Conservation (phyloP, 2,113 vertebrate species). For the Hippocampus mohnikei region DNA sequence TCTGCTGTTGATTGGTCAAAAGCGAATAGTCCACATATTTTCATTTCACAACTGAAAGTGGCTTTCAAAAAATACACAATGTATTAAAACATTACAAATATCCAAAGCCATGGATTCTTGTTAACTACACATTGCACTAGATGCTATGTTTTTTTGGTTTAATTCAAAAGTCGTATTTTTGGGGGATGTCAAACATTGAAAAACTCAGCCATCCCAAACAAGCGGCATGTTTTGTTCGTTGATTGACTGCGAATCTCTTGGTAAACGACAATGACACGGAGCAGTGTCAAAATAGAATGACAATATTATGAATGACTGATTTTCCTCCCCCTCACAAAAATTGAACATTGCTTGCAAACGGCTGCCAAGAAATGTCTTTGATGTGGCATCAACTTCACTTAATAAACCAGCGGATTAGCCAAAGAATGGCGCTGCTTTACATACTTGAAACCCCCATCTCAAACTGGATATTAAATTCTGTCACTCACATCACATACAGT, state of each 20-base stretch:
- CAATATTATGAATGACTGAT: neutral
- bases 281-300: neutral
- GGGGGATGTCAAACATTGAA: neutral
- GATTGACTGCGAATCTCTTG: neutral
- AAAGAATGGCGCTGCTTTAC: slow-evolving; percentile 20
- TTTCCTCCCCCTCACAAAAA: slow-evolving; percentile 22
- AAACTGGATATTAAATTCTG: neutral
- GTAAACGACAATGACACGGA: neutral
- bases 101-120: too few species aligned
- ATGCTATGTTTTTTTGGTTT: neutral
- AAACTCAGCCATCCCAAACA: neutral
- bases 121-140: neutral
- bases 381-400: slow-evolving; percentile 22
- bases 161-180: neutral
- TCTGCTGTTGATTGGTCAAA: too few species aligned
- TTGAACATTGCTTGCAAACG: neutral
- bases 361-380: slow-evolving; percentile 28
- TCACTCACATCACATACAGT: neutral
- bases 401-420: slow-evolving; percentile 33
- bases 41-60: too few species aligned
- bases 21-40: too few species aligned
- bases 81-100: too few species aligned
- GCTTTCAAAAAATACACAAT: too few species aligned
- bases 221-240: neutral
- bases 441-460: slow-evolving; percentile 14